Base-by-base conservation (phyloP, 2,888 invertebrate species). In the Achlya flavicornis region DNA sequence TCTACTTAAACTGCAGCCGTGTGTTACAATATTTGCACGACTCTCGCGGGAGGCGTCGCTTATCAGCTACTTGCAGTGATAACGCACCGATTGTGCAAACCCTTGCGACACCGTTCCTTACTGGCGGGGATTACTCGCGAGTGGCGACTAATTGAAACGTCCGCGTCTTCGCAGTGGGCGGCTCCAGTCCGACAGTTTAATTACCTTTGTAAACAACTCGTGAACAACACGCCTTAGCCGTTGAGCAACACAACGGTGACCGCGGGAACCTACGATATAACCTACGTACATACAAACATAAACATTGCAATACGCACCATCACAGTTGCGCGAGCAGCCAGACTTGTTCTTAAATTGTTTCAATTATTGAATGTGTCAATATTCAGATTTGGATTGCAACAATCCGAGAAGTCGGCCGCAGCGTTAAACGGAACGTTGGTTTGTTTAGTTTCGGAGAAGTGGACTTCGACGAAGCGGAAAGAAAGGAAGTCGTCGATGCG, bases 141-240 rank as follows among this genome's bases (percentile, higher is more conserved):
- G 80, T 76, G 69, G 77, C 73, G 74, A 71, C 83, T 86, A 87
- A 89, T 87, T 89, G 87, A 87, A 87, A 84, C 79, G 85, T 88
- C 86, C 80, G 74, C 76, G 75, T 78, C 75, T 73, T 73, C 76
- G 66, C 77, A 72, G 85, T 85, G 84, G 87, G 87, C 85, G 86
- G 82, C 70, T 73, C 72, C 65, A 70, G 72, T 70, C 70, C 70
- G 84, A 85, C 85, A 80, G 73, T 77, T 83, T 88, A 87, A 89
- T 89, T 87, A 84, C 80, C 75, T 80, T 74, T 78, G 84, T 80
- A 87, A 84, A 85, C 81, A 83, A 77, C 77, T 84, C 76, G 79
- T 77, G 81, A 78, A 77, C 79, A 77, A 70, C 71, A 73, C 76
- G 74, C 73, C 72, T 72, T 62, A 66, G 66, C 67, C 65, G 78